phyloP scores from a whole-genome alignment of 2,797 vertebrate species.

The Tachyglossus aculeatus region DNA sequence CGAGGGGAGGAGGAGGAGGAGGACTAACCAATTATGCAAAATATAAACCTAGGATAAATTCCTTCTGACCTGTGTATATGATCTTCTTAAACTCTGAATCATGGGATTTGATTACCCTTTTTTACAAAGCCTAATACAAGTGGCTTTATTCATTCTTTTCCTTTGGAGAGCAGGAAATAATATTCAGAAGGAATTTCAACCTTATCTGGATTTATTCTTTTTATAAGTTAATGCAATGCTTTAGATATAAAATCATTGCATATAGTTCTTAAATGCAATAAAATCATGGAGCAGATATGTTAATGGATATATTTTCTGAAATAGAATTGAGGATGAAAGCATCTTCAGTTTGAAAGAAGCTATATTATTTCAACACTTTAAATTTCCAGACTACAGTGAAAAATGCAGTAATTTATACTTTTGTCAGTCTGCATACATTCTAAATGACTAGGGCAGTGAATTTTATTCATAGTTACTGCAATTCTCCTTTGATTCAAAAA shows the following conservation, averaged over 20 bases:
- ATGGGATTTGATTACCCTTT: constrained; percentile 8
- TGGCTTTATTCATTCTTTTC: constrained; percentile 14
- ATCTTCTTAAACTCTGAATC: constrained; percentile 5
- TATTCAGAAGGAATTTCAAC: neutral
- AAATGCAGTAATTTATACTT: constrained; percentile 37
- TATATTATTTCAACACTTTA: constrained; percentile 46
- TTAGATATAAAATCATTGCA: constrained; percentile 16
- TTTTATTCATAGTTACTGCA: constrained; percentile 61
- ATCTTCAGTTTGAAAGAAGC: constrained; percentile 44
- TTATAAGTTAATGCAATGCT: neutral
- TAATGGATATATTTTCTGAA: constrained; percentile 5
- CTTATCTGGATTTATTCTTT: neutral
- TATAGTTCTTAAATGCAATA: too few relatives aligned
- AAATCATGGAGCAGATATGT: constrained; percentile 22
- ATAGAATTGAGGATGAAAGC: constrained; percentile 53
- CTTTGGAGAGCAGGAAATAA: constrained; percentile 1
- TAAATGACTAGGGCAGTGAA: constrained; percentile 44
- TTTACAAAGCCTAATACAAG: neutral
- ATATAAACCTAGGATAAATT: neutral
- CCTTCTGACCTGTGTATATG: constrained; percentile 9
- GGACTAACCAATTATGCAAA: neutral
- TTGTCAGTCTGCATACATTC: constrained; percentile 47
- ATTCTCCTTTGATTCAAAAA: constrained; percentile 9
- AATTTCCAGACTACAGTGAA: constrained; percentile 47
- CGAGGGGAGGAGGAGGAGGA: neutral